Percentiles rank a stretch among this genome's conserved stretches.
Conservation (phyloP, 35 echinoderm and acorn worm species). For the Acanthaster planci region DNA sequence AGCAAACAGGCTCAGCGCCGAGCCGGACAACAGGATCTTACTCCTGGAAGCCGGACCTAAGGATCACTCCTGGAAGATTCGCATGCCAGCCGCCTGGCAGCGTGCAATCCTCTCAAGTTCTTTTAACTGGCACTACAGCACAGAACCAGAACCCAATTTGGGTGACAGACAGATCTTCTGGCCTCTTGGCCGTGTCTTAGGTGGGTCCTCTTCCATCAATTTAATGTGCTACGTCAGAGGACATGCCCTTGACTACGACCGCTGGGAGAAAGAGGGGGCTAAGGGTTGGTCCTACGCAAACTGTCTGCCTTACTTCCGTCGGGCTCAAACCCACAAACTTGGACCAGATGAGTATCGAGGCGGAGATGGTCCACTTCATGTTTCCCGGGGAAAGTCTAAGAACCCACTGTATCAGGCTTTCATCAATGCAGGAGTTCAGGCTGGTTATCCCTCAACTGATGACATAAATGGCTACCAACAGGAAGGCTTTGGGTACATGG, state of each 20-base stretch:
- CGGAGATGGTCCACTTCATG: conserved; percentile 73
- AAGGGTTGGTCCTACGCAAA: conserved; percentile 87
- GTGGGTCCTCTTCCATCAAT: conserved; percentile 95
- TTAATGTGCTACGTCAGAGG: conserved; percentile 98
- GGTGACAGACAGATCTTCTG: conserved; percentile 92
- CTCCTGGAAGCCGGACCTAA: conserved; percentile 87
- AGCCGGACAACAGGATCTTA: conserved; percentile 66
- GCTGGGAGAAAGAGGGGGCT: conserved; percentile 88
- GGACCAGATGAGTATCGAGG: conserved; percentile 65
- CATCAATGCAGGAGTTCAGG: conserved; percentile 82
- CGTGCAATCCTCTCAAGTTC: conserved; percentile 64
- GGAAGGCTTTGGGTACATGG: conserved; percentile 99
- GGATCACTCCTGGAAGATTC: conserved; percentile 93
- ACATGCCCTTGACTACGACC: conserved; percentile 78
- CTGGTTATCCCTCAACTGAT: conserved; percentile 80
- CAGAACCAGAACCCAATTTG: conserved; percentile 76
- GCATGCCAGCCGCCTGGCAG: conserved; percentile 93
- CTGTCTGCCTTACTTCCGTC: conserved; percentile 94
- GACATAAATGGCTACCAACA: conserved; percentile 98
- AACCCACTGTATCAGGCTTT: conserved; percentile 91
- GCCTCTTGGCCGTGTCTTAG: conserved; percentile 84
- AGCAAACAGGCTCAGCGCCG: conserved; percentile 79
- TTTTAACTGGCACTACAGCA: conserved; percentile 92
- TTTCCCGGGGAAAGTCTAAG: conserved; percentile 81
- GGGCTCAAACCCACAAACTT: conserved; percentile 81